phyloP scores from a whole-genome alignment of 2,113 vertebrate species.

The Willisornis vidua region DNA sequence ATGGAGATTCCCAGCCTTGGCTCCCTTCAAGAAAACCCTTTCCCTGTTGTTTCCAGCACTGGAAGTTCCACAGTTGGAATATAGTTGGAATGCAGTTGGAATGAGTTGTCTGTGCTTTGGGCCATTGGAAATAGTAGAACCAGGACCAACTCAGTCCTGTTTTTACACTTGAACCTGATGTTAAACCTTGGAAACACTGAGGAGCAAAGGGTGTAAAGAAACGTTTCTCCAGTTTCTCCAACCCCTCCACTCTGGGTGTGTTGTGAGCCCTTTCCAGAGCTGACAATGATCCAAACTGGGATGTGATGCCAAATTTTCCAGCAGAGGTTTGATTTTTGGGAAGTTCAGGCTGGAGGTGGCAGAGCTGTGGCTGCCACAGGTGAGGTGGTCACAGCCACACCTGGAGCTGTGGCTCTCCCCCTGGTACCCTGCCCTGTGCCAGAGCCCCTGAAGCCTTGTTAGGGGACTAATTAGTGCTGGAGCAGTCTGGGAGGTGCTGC shows the following conservation, averaged over 20 bases:
- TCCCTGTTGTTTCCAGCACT: no score
- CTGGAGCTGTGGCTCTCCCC: not conserved
- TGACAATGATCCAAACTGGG: rapidly evolving
- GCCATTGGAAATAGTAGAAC: no score
- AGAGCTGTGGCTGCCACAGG: not conserved
- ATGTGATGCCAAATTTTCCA: rapidly evolving
- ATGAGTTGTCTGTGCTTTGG: no score
- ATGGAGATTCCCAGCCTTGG: no score
- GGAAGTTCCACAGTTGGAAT: no score
- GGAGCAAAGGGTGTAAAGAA: not conserved
- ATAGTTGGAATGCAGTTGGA: no score
- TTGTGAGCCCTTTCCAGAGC: not conserved
- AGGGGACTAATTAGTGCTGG: conserved; percentile 81
- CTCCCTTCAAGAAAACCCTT: no score
- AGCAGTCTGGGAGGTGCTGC: conserved; percentile 64
- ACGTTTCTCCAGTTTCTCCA: not conserved
- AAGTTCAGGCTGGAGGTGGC: not conserved
- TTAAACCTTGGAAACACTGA: not conserved
- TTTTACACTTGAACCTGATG: not conserved
- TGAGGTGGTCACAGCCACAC: not conserved
- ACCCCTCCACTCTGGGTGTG: not conserved
- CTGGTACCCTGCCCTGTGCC: not conserved
- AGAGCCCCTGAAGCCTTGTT: not conserved
- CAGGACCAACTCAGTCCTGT: rapidly evolving
- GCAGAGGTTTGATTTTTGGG: not conserved